These are phyloP conservation scores for Atta texana DNA, from an alignment of 1,140 invertebrate species.

Conservation along the genomic window DNA sequence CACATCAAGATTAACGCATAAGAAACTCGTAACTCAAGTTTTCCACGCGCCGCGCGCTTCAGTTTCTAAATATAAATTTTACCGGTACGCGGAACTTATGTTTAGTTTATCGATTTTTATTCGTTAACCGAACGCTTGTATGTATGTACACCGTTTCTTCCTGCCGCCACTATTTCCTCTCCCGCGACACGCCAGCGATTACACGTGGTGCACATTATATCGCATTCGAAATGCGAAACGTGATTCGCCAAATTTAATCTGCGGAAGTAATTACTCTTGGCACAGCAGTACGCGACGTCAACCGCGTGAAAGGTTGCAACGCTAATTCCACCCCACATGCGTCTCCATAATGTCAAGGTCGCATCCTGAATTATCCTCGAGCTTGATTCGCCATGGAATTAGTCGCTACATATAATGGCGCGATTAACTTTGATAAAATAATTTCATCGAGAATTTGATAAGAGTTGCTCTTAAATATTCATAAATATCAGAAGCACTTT, in stretches of 20 bases:
- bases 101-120: conserved; percentile 47
- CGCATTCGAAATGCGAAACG: conserved; percentile 30
- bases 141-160: background rate
- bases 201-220: background rate
- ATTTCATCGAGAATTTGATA: conserved; percentile 13
- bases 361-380: conserved; percentile 65
- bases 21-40: background rate
- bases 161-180: background rate
- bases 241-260: conserved; percentile 57
- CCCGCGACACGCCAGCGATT: conserved; percentile 7
- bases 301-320: conserved; percentile 62
- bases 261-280: conserved; percentile 55
- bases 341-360: conserved; percentile 75
- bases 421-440: background rate
- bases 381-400: conserved; percentile 23
- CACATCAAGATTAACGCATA: background rate
- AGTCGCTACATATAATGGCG: background rate
- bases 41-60: background rate
- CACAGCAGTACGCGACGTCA: conserved; percentile 40
- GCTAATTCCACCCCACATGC: conserved; percentile 67
- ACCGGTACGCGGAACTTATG: background rate
- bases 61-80: conserved; percentile 23
- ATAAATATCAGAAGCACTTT: background rate
- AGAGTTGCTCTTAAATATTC: background rate
- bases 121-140: background rate